Base-by-base conservation (phyloP, 1,140 invertebrate species). In the Leptinotarsa defecta region DNA sequence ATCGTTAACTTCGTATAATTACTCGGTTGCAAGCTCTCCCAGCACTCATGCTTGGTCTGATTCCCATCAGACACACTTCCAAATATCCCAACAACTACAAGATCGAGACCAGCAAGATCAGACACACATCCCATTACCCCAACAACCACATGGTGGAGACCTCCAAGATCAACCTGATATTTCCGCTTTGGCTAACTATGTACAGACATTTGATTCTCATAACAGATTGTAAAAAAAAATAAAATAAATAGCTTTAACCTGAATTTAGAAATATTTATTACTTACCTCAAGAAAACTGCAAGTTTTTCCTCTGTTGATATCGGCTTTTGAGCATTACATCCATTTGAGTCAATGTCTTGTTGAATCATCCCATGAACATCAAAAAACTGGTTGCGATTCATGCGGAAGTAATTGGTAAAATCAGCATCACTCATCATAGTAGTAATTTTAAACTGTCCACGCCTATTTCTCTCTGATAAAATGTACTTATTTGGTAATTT, bases 361-460 rank as follows among this genome's bases (percentile, higher is more conserved):
- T 34, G 27, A 34, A 34, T 34, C 27, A 34, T 34, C 6, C 5
- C 27, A 34, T 34, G 27, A 34, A 34, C 27, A 34, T 34, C 27
- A 34, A 27, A 27, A 27, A 27, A 27, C 27, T 27, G 27, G 27
- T 27, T 27, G 27, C 27, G 27, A 27, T 27, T 27, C 27, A 27
- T 27, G 27, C 27, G 27, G 49, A 71, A 71, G n/a, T 71, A 71
- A 71, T 71, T 61, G 17, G 43, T 71, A 71, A 71, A 71, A 71
- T 71, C 69, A 71, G 34, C 69, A 71, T 71, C 69, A 71, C 48
- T 71, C 69, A 71, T 71, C 20, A 52, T 71, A 71, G 69, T 71
- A 20, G 69, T 71, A 71, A 71, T 52, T 71, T 49, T 71, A 17
- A 71, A 71, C 57, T 71, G 69, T 19, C 69, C 69, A 57, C 48